Conservation (phyloP, 2,113 vertebrate genomes). For the Phocoena phocoena region DNA sequence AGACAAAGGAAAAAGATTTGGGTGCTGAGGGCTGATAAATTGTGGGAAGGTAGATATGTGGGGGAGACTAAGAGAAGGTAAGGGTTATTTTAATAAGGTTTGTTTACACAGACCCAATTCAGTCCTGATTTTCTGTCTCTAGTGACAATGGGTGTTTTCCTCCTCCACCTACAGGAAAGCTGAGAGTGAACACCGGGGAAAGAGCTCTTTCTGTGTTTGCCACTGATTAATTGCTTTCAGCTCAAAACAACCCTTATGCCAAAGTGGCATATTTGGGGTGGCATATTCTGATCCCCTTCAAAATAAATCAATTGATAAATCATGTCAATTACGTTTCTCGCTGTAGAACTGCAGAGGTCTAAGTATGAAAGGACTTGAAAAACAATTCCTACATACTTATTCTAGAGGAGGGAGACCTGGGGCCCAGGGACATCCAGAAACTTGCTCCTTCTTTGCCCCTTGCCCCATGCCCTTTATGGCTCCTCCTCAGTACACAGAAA, state of each 20-base stretch:
- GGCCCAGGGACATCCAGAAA: background rate
- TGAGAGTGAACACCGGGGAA: background rate
- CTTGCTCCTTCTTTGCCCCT: background rate
- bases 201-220: background rate
- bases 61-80: background rate
- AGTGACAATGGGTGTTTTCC: background rate
- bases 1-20: background rate
- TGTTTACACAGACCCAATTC: background rate
- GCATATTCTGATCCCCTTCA: background rate
- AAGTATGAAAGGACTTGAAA: background rate
- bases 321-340: background rate
- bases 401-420: background rate
- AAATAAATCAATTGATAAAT: background rate
- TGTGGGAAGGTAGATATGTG: background rate
- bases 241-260: background rate
- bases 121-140: background rate
- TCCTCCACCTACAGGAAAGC: background rate
- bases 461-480: background rate
- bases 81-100: background rate
- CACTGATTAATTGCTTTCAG: background rate
- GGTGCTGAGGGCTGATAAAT: background rate
- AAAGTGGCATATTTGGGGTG: background rate
- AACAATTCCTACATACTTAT: background rate
- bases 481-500: background rate
- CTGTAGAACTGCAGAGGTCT: background rate